Evolutionary conservation across 92 coral and sea anemone genomes (phyloP).

Genomic region (Pocillopora meandrina): DNA sequence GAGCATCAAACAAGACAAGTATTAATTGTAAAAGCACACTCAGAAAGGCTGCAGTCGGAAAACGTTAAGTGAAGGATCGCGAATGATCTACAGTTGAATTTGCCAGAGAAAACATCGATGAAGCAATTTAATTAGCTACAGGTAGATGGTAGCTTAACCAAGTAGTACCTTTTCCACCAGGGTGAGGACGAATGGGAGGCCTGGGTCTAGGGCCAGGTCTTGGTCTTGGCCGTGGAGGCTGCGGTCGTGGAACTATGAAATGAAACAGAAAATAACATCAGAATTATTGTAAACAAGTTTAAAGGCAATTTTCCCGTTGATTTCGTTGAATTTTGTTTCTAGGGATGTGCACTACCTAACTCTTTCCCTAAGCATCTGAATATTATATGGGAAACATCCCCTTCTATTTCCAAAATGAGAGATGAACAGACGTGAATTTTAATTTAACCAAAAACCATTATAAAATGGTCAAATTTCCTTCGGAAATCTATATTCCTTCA

Average conservation of each 20-base stretch:
- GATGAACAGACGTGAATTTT: too few relatives aligned
- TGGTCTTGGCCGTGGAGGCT: slow-evolving; percentile 27
- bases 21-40: neutral
- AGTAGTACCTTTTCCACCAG: slow-evolving; percentile 50
- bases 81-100: neutral
- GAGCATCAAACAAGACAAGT: neutral
- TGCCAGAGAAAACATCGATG: neutral
- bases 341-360: too few relatives aligned
- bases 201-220: slow-evolving; percentile 36
- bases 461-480: too few relatives aligned
- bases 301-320: too few relatives aligned
- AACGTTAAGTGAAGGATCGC: too few relatives aligned
- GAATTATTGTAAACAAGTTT: too few relatives aligned
- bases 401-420: too few relatives aligned
- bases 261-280: neutral
- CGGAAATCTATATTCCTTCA: too few relatives aligned
- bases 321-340: too few relatives aligned
- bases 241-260: neutral
- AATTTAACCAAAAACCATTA: too few relatives aligned
- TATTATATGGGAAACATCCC: too few relatives aligned
- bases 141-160: neutral
- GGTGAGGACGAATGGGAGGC: slow-evolving; percentile 33
- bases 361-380: too few relatives aligned
- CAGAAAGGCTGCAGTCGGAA: neutral
- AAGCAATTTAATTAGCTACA: neutral